Evolutionary conservation across 2,888 invertebrate genomes (phyloP).

Genomic region (Cryptophagus acutangulus): DNA sequence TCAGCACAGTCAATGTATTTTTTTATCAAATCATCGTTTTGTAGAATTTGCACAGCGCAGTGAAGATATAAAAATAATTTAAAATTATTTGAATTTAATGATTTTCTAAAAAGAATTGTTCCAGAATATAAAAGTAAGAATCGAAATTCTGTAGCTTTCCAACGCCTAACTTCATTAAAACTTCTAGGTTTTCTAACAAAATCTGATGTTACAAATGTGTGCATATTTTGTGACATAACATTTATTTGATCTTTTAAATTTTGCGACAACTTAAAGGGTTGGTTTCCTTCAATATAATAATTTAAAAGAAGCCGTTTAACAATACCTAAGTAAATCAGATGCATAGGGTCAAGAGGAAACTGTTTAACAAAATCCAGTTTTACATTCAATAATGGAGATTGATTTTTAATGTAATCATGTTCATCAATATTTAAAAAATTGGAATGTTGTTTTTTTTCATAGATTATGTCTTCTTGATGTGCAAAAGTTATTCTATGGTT

Average conservation of each 20-base stretch:
- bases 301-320: constrained; percentile 12
- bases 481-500: constrained; percentile 11
- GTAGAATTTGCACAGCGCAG: constrained; percentile 8
- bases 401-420: too few relatives aligned
- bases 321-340: constrained; percentile 12
- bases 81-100: constrained; percentile 2
- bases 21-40: constrained; percentile 3
- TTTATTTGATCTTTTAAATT: not conserved
- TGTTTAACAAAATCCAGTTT: constrained; percentile 7
- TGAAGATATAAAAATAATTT: constrained; percentile 11
- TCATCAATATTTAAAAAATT: constrained; percentile 1
- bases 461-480: not conserved
- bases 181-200: constrained; percentile 10
- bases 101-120: constrained; percentile 5
- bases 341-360: constrained; percentile 12
- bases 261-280: constrained; percentile 2
- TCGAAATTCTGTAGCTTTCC: constrained; percentile 5
- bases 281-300: constrained; percentile 10
- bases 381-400: not conserved
- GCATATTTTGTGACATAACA: not conserved
- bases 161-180: constrained; percentile 9
- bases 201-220: constrained; percentile 3
- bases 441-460: too few relatives aligned
- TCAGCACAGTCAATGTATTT: constrained; percentile 7
- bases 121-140: constrained; percentile 7